Evolutionary conservation across 2,797 vertebrate genomes (phyloP).

Genomic region (Poecilia wingei): DNA sequence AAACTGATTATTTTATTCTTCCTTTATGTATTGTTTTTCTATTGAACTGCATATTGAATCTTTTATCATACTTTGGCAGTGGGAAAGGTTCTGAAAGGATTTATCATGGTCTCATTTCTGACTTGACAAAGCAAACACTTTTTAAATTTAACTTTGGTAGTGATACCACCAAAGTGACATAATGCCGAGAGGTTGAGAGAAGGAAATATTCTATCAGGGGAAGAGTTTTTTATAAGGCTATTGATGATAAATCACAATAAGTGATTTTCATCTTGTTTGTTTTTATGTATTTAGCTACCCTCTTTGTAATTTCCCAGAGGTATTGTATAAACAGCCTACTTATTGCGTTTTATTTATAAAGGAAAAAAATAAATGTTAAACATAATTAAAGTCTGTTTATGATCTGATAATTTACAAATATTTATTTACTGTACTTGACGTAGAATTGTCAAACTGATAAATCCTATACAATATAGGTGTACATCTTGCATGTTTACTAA

Average conservation of each 20-base stretch:
- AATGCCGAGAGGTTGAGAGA: not conserved
- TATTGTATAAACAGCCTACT: not conserved
- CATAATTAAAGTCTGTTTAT: not conserved
- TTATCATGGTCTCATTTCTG: not conserved
- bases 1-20: not conserved
- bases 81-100: not conserved
- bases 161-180: not conserved
- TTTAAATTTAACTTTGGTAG: not conserved
- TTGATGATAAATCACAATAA: not conserved
- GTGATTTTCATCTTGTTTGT: not conserved
- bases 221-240: not conserved
- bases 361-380: not conserved
- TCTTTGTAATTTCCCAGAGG: not conserved
- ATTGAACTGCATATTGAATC: not conserved
- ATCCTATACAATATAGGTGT: not conserved
- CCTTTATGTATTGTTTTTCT: not conserved
- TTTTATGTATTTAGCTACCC: not conserved
- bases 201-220: not conserved
- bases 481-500: too few relatives aligned
- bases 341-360: not conserved
- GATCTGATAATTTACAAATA: not conserved
- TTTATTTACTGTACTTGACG: not conserved
- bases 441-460: not conserved
- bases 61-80: not conserved
- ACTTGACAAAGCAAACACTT: not conserved